Base-by-base conservation (phyloP, 2,113 vertebrate species). In the Ornithorhynchus anatinus region DNA sequence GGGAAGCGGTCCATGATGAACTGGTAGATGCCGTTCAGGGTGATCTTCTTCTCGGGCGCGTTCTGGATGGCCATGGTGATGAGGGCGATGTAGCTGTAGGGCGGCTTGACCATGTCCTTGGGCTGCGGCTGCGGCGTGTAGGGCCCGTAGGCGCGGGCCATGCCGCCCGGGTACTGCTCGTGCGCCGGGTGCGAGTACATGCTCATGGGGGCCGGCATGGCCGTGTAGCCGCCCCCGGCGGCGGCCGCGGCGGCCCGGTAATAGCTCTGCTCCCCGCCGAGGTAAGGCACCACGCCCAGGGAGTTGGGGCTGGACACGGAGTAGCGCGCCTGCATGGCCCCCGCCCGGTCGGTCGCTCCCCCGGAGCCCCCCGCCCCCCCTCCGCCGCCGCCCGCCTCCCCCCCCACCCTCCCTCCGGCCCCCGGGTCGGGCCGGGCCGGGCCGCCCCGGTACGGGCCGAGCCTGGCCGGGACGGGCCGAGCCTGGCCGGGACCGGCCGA, bases 11-110 rank as follows among this genome's bases (percentile, higher is more conserved):
- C 96, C 96, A 97, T 98, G 86, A 98, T 97, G 68, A 97, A 98
- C 88, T 97, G 96, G 83, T 98, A 98, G 87, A 98, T 98, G 84
- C 96, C 96, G 62, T 96, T 97, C 44, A 98, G 92, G 4, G 96
- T 98, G 81, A 98, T 94, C 88, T 95, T 95, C 60, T 98, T 97
- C 87, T 98, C 96, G 5, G 95, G 90, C 0, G 97, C 96, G 60
- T 96, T 96, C 90, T 98, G 96, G 89, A 98, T 98, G 59, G 97
- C 97, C 97, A 98, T 98, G 84, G 97, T 96, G 86, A 98, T 98
- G 70, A 98, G 96, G 8, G 97, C 97, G 88, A 98, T 98, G 93
- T 98, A 98, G 83, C 95, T 96, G 89, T 98, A 98, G 5, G 97
- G 97, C 1, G 96, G 96, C 66, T 98, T 98, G 58, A 97, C 97